Evolutionary conservation across 2,797 vertebrate genomes (phyloP).

Genomic region (Melanotaenia boesemani): DNA sequence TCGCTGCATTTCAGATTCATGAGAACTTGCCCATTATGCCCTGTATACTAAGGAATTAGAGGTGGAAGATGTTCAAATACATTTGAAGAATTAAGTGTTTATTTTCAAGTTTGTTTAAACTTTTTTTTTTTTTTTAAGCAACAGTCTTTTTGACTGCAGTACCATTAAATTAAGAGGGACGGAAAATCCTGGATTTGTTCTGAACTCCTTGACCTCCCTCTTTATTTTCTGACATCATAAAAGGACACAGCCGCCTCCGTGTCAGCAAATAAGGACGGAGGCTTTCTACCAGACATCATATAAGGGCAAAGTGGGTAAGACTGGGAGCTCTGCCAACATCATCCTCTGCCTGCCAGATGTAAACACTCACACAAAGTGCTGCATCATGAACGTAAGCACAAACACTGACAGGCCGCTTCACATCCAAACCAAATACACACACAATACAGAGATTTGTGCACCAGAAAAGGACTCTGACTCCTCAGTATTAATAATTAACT

Average conservation of each 20-base stretch:
- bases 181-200: constrained; percentile 6
- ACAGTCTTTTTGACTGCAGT: too few relatives aligned
- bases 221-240: constrained; percentile 43
- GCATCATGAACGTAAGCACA: constrained; percentile 27
- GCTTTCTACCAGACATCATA: constrained; percentile 55
- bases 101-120: background rate
- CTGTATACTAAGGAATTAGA: background rate
- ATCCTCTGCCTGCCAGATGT: constrained; percentile 50
- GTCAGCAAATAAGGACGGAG: constrained; percentile 64
- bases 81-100: background rate
- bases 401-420: constrained; percentile 8
- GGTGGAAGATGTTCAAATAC: background rate
- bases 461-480: constrained; percentile 7
- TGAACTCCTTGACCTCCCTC: constrained; percentile 6
- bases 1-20: too few relatives aligned
- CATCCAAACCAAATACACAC: constrained; percentile 12
- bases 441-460: constrained; percentile 29
- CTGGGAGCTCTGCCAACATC: constrained; percentile 62
- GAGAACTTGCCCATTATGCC: background rate
- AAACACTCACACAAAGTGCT: constrained; percentile 38
- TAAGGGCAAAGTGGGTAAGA: constrained; percentile 66
- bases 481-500: constrained; percentile 21
- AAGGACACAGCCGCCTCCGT: constrained; percentile 20
- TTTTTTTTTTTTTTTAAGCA: too few relatives aligned
- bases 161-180: too few relatives aligned